Base-by-base conservation (phyloP, 2,888 invertebrate species). In the Melipona bicolor region DNA sequence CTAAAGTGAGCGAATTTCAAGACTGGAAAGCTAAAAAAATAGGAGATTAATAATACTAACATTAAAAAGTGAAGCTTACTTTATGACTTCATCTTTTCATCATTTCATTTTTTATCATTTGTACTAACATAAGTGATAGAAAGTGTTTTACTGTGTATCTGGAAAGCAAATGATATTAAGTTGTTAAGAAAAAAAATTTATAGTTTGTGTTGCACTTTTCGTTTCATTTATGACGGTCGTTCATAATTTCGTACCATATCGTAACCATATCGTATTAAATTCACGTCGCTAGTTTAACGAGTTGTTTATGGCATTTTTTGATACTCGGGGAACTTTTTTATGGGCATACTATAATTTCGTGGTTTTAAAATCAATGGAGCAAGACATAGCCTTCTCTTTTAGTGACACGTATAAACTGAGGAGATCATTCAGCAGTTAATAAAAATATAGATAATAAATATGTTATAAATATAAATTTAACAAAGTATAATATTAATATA, bases 301-400 rank as follows among this genome's bases (percentile, higher is more conserved):
- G 11, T 65, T 5, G 24, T 75, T 65, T 56, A 67, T 15, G 65
- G 9, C 13, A 21, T 56, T 65, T 24, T 43, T 56, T 43, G 13
- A 56, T 36, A 11, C 24, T 67, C 24, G 17, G 27, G 5, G 17
- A 27, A 50, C 62, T 9, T n/a, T 11, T 72, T 84, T 68, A 76
- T 59, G 56, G 56, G 62, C 59, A 72, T 68, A 49, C 52, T 9
- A 17, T 24, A 64, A 15, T 52, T 54, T 59, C 4, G 59, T 13
- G n/a, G 36, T 3, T 59, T 43, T 56, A 19, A 49, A 50, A 67
- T 49, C 17, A 19, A 24, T 19, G 24, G 4, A 17, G 19, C 2
- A 27, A 61, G 3, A 13, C 21, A 5, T 2, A 21, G 11, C 13
- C 3, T 36, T 32, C 36, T 11, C 4, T 56, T 56, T 56, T 15